Conservation (phyloP, 2,113 vertebrate species). For the Vidua chalybeata region DNA sequence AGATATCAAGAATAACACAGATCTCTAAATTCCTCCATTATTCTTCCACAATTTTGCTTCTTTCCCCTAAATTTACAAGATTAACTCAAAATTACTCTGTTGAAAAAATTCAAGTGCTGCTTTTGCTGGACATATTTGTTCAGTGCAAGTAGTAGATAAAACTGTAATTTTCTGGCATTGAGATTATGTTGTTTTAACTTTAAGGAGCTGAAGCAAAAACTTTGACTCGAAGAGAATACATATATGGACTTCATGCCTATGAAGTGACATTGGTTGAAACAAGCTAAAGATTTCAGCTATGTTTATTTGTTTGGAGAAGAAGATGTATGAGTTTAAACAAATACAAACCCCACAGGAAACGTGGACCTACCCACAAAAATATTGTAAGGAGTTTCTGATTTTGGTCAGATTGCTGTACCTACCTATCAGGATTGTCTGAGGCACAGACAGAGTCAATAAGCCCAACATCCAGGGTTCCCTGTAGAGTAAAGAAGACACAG, state of each 20-base stretch:
- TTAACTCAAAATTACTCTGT: not conserved
- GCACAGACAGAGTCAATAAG: constrained; percentile 93
- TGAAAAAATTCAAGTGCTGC: not conserved
- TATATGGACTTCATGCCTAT: not conserved
- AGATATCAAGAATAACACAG: not conserved
- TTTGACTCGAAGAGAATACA: not conserved
- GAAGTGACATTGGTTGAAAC: not conserved
- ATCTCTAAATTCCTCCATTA: not conserved
- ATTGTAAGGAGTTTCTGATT: not conserved
- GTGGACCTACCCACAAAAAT: not conserved
- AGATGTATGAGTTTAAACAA: not conserved
- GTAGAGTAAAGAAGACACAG: constrained; percentile 1
- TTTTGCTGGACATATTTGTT: not conserved
- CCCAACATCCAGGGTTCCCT: constrained; percentile 92
- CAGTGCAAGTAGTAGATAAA: not conserved
- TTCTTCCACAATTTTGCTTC: not conserved
- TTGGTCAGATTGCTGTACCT: not conserved
- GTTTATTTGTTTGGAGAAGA: not conserved
- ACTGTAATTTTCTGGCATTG: not conserved
- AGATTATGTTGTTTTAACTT: not conserved
- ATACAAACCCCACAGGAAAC: not conserved
- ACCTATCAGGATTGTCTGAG: constrained; percentile 93
- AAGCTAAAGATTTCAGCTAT: not conserved
- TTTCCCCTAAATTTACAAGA: not conserved
- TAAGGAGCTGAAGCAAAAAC: not conserved